These are phyloP conservation scores for Siniperca chuatsi DNA, from an alignment of 2,113 vertebrate genomes.

Conservation along the genomic window DNA sequence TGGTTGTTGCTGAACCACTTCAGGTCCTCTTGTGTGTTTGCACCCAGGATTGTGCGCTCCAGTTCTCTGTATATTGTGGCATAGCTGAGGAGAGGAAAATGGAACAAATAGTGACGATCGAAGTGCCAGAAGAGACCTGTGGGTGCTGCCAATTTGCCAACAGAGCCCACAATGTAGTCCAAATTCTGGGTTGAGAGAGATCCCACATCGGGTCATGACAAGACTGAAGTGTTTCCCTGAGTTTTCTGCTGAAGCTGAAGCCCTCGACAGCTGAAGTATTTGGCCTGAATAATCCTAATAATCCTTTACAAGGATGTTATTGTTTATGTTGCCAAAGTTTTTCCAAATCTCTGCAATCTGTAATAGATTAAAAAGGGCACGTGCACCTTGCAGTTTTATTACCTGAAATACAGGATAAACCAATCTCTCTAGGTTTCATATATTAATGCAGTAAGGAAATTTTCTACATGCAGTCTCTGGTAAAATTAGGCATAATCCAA, in stretches of 20 bases:
- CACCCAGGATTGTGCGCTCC: slow-evolving; percentile 91
- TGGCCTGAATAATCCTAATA: slow-evolving; percentile 22
- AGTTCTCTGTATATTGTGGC: slow-evolving; percentile 93
- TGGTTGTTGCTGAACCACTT: slow-evolving; percentile 98
- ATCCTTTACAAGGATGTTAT: not conserved
- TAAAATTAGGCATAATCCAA: not conserved
- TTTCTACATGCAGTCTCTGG: not conserved
- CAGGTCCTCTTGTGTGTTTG: slow-evolving; percentile 96
- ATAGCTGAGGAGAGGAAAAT: slow-evolving; percentile 85
- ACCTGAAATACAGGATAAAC: not conserved
- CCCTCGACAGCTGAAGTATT: slow-evolving; percentile 3
- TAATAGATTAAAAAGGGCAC: not conserved
- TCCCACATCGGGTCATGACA: slow-evolving; percentile 41
- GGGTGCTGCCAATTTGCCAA: slow-evolving; percentile 56
- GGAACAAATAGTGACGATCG: slow-evolving; percentile 52
- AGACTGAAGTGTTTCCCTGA: slow-evolving; percentile 36
- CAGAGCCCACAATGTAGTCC: slow-evolving; percentile 31
- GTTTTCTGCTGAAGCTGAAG: slow-evolving; percentile 29
- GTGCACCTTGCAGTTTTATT: not conserved
- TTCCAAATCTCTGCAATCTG: not conserved
- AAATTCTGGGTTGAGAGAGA: slow-evolving; percentile 38
- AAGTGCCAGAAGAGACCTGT: slow-evolving; percentile 42
- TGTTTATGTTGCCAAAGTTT: slow-evolving; percentile 1
- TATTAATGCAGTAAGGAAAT: not conserved
- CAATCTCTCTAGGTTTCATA: not conserved